These are phyloP conservation scores for Cybosia mesomella DNA, from an alignment of 2,888 invertebrate species.

Conservation along the genomic window DNA sequence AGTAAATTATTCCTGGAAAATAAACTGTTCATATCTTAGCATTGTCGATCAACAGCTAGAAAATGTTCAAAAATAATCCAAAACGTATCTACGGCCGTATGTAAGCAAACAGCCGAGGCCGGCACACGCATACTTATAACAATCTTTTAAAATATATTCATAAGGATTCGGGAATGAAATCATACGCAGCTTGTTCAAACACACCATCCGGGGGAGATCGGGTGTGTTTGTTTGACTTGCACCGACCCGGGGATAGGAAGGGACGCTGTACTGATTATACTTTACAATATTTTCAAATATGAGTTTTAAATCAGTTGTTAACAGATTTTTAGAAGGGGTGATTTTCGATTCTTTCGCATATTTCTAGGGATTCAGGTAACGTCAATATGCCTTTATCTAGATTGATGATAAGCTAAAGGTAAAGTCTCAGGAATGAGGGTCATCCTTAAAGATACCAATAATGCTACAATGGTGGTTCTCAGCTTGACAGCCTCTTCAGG, in stretches of 20 bases:
- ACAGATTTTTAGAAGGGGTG: background rate
- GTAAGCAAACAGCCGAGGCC: conserved; percentile 26
- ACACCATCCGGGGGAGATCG: conserved; percentile 42
- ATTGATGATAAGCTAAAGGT: too few relatives aligned
- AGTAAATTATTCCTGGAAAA: background rate
- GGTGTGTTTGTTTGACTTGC: conserved; percentile 70
- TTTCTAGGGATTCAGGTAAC: too few relatives aligned
- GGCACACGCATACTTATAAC: conserved; percentile 39
- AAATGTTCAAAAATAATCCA: conserved; percentile 7
- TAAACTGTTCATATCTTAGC: background rate
- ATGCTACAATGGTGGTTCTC: too few relatives aligned
- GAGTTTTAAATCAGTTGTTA: background rate
- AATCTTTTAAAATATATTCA: conserved; percentile 48
- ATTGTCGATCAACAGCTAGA: conserved; percentile 6
- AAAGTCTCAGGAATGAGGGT: too few relatives aligned
- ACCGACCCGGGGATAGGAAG: conserved; percentile 63
- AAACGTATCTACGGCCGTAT: conserved; percentile 9
- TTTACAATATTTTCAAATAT: conserved; percentile 16
- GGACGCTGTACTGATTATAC: conserved; percentile 20
- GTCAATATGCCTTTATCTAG: too few relatives aligned
- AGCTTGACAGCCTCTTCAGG: too few relatives aligned
- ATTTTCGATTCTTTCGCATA: background rate
- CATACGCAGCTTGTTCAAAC: conserved; percentile 55
- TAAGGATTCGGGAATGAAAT: conserved; percentile 44
- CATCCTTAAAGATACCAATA: too few relatives aligned